These are phyloP conservation scores for Priocnemis perturbator DNA, from an alignment of 2,888 invertebrate genomes.

Conservation along the genomic window DNA sequence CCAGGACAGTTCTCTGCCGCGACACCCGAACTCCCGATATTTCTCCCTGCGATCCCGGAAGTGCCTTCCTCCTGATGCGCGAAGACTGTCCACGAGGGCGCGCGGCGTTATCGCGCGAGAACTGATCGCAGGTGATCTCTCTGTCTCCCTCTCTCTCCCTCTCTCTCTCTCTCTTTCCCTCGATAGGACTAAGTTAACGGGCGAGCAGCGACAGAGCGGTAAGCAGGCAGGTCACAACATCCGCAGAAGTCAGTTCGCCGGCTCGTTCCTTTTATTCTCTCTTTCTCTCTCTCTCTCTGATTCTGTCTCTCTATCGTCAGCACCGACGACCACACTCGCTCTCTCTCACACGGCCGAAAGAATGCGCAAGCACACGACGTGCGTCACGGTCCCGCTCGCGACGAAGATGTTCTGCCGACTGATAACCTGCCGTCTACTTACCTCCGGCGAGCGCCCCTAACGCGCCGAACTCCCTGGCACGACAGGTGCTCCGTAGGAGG, in stretches of 20 bases:
- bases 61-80: not conserved
- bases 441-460: constrained; percentile 67
- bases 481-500: constrained; percentile 68
- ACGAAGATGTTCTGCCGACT: constrained; percentile 74
- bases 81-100: not conserved
- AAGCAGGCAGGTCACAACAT: too few relatives aligned
- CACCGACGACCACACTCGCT: constrained; percentile 10
- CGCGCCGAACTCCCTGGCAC: constrained; percentile 64
- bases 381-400: constrained; percentile 65
- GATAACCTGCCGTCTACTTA: constrained; percentile 74
- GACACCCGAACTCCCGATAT: too few relatives aligned
- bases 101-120: too few relatives aligned
- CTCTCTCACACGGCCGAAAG: constrained; percentile 29
- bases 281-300: constrained; percentile 25
- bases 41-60: too few relatives aligned
- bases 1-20: too few relatives aligned
- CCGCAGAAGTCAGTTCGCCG: not conserved
- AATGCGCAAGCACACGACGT: constrained; percentile 47
- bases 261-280: constrained; percentile 32
- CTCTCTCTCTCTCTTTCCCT: not conserved
- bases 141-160: not conserved
- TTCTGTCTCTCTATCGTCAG: constrained; percentile 10
- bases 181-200: not conserved
- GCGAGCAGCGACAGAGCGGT: not conserved
- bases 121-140: too few relatives aligned